Evolutionary conservation across 2,888 invertebrate species (phyloP).

Genomic region (Oxyteleia sp.): DNA sequence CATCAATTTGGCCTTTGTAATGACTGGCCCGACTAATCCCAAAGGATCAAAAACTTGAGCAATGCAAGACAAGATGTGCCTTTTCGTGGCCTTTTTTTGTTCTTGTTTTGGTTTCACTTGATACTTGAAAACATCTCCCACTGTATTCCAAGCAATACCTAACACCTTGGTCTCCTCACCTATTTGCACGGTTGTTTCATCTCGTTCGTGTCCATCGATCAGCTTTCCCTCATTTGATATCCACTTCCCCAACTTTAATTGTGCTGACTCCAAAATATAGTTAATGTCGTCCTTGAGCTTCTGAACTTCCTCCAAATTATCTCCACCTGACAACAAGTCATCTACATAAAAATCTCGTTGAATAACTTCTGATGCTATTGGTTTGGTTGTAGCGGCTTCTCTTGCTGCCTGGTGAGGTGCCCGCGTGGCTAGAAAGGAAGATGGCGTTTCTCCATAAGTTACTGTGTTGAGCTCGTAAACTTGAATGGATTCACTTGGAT

Average conservation of each 20-base stretch:
- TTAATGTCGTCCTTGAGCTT: neutral
- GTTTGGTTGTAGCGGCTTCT: neutral
- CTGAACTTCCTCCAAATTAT: neutral
- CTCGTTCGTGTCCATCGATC: no score
- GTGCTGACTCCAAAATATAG: neutral
- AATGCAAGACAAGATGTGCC: constrained; percentile 19
- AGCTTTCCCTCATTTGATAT: neutral
- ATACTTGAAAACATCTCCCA: constrained; percentile 5
- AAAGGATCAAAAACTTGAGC: constrained; percentile 37
- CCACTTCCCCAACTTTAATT: neutral
- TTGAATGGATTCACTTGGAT: constrained; percentile 32
- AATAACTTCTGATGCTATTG: neutral
- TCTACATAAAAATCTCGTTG: constrained; percentile 5
- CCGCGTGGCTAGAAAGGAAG: constrained; percentile 22
- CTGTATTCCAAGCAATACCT: constrained; percentile 9
- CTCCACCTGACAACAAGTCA: constrained; percentile 2
- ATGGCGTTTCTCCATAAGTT: constrained; percentile 48
- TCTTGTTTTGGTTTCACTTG: neutral
- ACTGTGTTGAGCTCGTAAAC: constrained; percentile 59
- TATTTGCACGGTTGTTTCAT: neutral
- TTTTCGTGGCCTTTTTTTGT: neutral
- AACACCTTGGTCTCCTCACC: constrained; percentile 1
- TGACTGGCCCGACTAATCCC: constrained; percentile 24
- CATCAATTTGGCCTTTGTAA: constrained; percentile 3
- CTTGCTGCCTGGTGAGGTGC: constrained; percentile 1